Evolutionary conservation across 2,888 invertebrate genomes (phyloP).

Genomic region (Lasiommata megera): DNA sequence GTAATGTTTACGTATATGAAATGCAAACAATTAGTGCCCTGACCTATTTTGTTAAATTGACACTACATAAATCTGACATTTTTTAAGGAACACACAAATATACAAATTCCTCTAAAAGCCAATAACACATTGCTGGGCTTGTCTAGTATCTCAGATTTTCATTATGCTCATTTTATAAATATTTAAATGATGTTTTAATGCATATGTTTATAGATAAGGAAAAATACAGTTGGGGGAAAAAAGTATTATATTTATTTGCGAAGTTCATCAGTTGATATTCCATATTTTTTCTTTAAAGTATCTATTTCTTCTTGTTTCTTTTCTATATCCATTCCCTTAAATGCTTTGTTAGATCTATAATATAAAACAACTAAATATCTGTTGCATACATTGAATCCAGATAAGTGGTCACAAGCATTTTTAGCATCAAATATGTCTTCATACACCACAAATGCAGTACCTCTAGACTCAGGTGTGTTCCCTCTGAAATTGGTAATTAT

Average conservation of each 20-base stretch:
- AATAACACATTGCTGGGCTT: too few relatives aligned
- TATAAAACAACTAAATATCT: slow-evolving; percentile 99
- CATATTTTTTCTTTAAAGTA: slow-evolving; percentile 97
- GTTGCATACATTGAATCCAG: slow-evolving; percentile 99
- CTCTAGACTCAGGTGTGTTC: slow-evolving; percentile 98
- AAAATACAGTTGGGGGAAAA: too few relatives aligned
- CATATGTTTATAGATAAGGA: too few relatives aligned
- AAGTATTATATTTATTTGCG: slow-evolving; percentile 55
- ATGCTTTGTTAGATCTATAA: slow-evolving; percentile 97
- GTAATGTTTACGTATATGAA: too few relatives aligned
- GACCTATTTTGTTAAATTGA: too few relatives aligned
- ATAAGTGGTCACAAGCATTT: slow-evolving; percentile 99
- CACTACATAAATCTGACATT: too few relatives aligned
- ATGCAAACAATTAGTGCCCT: too few relatives aligned
- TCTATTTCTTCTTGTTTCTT: slow-evolving; percentile 98
- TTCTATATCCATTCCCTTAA: slow-evolving; percentile 96
- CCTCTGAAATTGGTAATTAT: slow-evolving; percentile 84
- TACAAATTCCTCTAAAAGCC: too few relatives aligned
- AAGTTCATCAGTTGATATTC: slow-evolving; percentile 83
- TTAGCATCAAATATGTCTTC: slow-evolving; percentile 99
- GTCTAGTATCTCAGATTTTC: too few relatives aligned
- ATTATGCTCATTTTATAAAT: too few relatives aligned
- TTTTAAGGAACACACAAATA: too few relatives aligned
- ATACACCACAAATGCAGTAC: slow-evolving; percentile 99
- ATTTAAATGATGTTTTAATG: too few relatives aligned